A percentile compares a stretch with the other conserved stretches of the same genome.
phyloP scores from a whole-genome alignment of 2,888 invertebrate genomes.

The Eucera pruinosa region DNA sequence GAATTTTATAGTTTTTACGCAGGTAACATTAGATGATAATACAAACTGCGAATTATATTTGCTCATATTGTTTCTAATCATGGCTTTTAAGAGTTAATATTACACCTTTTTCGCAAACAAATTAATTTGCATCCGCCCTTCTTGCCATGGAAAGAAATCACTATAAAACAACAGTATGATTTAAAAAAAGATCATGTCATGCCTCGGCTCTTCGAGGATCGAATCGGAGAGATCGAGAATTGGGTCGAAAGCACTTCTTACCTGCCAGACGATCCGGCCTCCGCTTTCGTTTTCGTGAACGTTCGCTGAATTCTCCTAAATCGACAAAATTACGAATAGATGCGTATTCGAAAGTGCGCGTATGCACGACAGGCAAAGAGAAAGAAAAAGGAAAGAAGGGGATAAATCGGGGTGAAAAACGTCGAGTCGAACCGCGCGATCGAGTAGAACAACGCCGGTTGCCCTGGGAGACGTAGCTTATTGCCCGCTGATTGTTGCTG shows the following conservation, averaged over 20 bases:
- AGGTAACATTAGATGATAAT: too few species aligned
- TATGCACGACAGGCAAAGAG: too few species aligned
- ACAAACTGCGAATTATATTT: too few species aligned
- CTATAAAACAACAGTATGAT: neutral
- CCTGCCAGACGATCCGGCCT: slow-evolving; percentile 13
- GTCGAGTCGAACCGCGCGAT: too few species aligned
- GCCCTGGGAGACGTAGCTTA: too few species aligned
- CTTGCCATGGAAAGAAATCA: neutral
- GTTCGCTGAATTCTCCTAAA: slow-evolving; percentile 8
- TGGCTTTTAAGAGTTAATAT: too few species aligned
- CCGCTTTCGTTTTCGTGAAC: slow-evolving; percentile 9
- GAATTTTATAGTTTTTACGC: too few species aligned
- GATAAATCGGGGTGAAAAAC: slow-evolving; percentile 1
- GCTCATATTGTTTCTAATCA: too few species aligned
- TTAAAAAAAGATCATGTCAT: neutral
- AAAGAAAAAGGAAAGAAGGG: neutral
- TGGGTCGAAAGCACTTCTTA: slow-evolving; percentile 26
- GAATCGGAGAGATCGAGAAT: neutral
- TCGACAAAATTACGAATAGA: slow-evolving; percentile 19
- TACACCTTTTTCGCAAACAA: too few species aligned
- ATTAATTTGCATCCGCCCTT: neutral
- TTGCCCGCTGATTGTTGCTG: too few species aligned
- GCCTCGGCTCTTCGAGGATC: slow-evolving; percentile 8
- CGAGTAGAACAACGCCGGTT: too few species aligned
- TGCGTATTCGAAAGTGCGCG: slow-evolving; percentile 18